phyloP scores from a whole-genome alignment of 2,888 invertebrate species.

The Chloroclystis v-ata region DNA sequence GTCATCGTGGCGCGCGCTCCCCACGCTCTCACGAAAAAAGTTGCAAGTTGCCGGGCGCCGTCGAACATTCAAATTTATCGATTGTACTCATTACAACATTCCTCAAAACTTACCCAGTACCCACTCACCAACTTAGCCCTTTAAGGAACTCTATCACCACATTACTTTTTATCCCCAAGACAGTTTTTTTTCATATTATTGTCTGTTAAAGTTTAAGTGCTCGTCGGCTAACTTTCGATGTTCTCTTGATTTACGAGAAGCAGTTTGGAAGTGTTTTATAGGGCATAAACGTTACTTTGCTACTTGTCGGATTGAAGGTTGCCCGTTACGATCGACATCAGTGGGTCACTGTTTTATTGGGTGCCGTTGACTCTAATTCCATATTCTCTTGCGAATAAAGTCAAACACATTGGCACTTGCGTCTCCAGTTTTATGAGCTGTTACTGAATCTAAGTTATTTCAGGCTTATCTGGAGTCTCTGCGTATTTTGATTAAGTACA shows the following conservation, averaged over 20 bases:
- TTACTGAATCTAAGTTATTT: slow-evolving; percentile 20
- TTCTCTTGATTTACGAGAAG: slow-evolving; percentile 68
- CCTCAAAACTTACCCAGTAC: slow-evolving; percentile 73
- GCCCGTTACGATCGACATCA: slow-evolving; percentile 54
- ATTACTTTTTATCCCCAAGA: slow-evolving; percentile 71
- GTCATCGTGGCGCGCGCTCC: slow-evolving; percentile 64
- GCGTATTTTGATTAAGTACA: neutral
- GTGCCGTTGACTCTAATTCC: slow-evolving; percentile 34
- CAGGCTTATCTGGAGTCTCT: slow-evolving; percentile 2
- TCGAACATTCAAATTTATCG: slow-evolving; percentile 78
- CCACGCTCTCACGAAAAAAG: slow-evolving; percentile 70
- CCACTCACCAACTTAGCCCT: slow-evolving; percentile 72
- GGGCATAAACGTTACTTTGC: slow-evolving; percentile 74
- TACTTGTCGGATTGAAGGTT: slow-evolving; percentile 76
- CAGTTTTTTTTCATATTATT: slow-evolving; percentile 75
- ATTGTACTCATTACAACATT: slow-evolving; percentile 76
- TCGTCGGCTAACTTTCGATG: slow-evolving; percentile 67
- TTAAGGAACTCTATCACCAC: slow-evolving; percentile 63
- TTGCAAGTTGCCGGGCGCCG: slow-evolving; percentile 76
- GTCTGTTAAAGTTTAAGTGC: slow-evolving; percentile 78
- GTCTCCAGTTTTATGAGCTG: slow-evolving; percentile 27
- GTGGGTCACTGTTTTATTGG: slow-evolving; percentile 58
- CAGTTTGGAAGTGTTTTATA: slow-evolving; percentile 75
- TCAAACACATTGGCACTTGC: slow-evolving; percentile 27
- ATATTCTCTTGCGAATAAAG: slow-evolving; percentile 34